Evolutionary conservation across 2,113 vertebrate species (phyloP), one percentile per base, ranked within the genome.

Genomic region (Neolamprologus tretocephalus): DNA sequence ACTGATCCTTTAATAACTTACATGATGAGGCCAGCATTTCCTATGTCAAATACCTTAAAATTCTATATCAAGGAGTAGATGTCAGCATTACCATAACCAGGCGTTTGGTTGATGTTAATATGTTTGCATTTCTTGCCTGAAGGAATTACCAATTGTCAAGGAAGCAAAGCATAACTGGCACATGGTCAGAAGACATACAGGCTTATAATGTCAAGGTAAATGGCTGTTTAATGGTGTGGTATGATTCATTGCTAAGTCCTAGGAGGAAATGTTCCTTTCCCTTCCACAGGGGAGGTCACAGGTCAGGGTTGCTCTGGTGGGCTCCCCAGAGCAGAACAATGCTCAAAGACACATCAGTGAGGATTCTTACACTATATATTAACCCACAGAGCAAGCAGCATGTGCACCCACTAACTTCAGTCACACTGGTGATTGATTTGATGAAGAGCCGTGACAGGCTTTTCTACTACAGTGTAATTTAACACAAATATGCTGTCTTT

Each of bases 231-330:
- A 12, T 57, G 83, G 37, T 51, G 73, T 82, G 88, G 89, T 86
- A 68, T 73, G 86, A 84, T 84, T 16, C 82, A 91, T 80, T 86
- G 87, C 55, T 86, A 81, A 92, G 87, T 80, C 53, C 75, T 68
- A 49, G 19, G 16, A 87, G 83, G 79, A 81, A 91, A 45, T 16
- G 19, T 84, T 87, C 54, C 21, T 10, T 75, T 54, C 23, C n/a
- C 71, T 33, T 68, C 47, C 75, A 68, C 53, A 26, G 47, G 19
- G 66, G 19, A 86, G 83, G 81, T 86, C 68, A 81, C 9, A 83
- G 90, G 80, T 90, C 89, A 89, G 71, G 68, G 81, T 88, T n/a
- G 5, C 28, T 71, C 8, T 40, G 10, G 79, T 68, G 23, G 13
- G 68, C 57, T 84, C 28, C 66, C 81, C 28, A 7, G 45, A 66